phyloP scores from a whole-genome alignment of 2,797 vertebrate genomes.

The Anabas testudineus region DNA sequence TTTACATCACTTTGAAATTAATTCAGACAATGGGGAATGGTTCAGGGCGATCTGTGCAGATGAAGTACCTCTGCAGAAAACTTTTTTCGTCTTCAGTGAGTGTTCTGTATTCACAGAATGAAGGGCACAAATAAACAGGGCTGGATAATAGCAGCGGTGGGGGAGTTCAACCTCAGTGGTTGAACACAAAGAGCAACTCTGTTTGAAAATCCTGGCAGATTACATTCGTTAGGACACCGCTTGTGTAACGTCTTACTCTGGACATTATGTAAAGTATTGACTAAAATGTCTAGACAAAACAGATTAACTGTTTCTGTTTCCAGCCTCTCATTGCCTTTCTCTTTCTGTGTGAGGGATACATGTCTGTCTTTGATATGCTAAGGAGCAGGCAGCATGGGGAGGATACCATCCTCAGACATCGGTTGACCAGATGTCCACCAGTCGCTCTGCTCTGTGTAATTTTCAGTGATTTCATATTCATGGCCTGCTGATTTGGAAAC shows the following conservation, averaged over 20 bases:
- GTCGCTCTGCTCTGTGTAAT: slow-evolving; percentile 58
- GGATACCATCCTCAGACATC: slow-evolving; percentile 43
- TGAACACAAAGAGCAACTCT: slow-evolving; percentile 67
- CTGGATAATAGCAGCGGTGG: slow-evolving; percentile 46
- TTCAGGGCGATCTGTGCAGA: slow-evolving; percentile 31
- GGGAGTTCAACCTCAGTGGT: slow-evolving; percentile 27
- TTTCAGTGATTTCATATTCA: slow-evolving; percentile 76
- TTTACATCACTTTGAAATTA: slow-evolving; percentile 42
- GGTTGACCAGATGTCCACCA: slow-evolving; percentile 73
- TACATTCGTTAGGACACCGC: slow-evolving; percentile 39
- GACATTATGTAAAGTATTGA: slow-evolving; percentile 59
- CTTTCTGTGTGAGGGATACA: slow-evolving; percentile 31
- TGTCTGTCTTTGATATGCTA: slow-evolving; percentile 74
- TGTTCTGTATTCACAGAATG: slow-evolving; percentile 40
- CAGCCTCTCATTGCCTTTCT: slow-evolving; percentile 5
- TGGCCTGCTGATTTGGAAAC: slow-evolving; percentile 68
- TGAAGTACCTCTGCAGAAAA: slow-evolving; percentile 42
- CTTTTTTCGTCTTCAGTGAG: slow-evolving; percentile 18
- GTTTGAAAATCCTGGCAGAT: slow-evolving; percentile 60
- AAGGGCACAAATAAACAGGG: slow-evolving; percentile 34
- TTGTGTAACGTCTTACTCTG: slow-evolving; percentile 58
- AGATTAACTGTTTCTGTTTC: background rate
- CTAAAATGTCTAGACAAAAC: slow-evolving; percentile 20
- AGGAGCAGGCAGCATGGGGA: slow-evolving; percentile 56
- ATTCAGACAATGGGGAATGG: slow-evolving; percentile 19